Evolutionary conservation across 2,888 invertebrate species (phyloP).

Genomic region (Pomacea canaliculata): DNA sequence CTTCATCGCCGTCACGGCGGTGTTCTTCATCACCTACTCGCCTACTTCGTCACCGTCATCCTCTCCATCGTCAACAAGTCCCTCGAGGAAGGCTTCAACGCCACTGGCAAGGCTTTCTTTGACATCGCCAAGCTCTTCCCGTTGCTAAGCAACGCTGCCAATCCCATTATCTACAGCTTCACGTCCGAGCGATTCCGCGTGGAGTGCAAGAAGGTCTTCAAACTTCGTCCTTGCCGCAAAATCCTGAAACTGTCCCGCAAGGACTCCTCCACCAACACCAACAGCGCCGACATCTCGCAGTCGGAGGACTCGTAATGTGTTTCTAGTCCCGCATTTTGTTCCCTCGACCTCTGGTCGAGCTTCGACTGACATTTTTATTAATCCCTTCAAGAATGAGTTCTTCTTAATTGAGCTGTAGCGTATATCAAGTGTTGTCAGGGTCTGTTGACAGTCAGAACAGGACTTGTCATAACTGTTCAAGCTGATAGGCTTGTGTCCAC

Average conservation of each 20-base stretch:
- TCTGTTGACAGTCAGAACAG: too few relatives aligned
- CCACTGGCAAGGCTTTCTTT: conserved; percentile 40
- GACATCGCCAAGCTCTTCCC: conserved; percentile 51
- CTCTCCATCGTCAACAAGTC: conserved; percentile 39
- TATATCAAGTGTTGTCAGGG: too few relatives aligned
- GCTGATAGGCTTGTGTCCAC: too few relatives aligned
- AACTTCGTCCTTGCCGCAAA: conserved; percentile 17
- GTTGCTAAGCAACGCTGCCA: conserved; percentile 52
- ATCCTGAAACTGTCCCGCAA: background rate
- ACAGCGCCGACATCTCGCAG: conserved; percentile 29
- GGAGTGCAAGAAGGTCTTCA: conserved; percentile 35
- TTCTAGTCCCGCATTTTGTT: background rate
- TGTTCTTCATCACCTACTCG: conserved; percentile 48
- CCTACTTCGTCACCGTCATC: conserved; percentile 48
- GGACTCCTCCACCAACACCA: conserved; percentile 13
- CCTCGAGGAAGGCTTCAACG: conserved; percentile 37
- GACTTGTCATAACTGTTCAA: too few relatives aligned
- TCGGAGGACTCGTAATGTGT: conserved; percentile 20
- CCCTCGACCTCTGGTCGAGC: too few relatives aligned
- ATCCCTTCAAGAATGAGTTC: too few relatives aligned
- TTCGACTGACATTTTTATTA: too few relatives aligned
- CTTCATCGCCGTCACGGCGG: conserved; percentile 50
- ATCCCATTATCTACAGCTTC: conserved; percentile 61
- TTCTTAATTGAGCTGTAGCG: too few relatives aligned
- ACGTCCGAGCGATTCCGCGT: conserved; percentile 51